These are phyloP conservation scores for Sarcophaga subvicina DNA, from an alignment of 2,888 invertebrate species.

Conservation along the genomic window DNA sequence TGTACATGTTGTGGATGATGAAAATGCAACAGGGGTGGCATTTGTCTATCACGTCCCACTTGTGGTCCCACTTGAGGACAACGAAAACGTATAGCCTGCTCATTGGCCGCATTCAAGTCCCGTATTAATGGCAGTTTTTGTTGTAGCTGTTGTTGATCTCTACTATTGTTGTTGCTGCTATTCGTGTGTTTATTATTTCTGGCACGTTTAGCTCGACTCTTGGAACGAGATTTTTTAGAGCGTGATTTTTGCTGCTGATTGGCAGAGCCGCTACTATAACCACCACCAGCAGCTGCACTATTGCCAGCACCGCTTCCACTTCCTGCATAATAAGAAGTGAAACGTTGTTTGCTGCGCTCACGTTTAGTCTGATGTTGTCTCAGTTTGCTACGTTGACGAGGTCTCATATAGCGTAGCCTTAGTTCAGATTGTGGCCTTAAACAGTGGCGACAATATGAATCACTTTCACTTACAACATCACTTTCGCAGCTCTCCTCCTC, in stretches of 20 bases:
- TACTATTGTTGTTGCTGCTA: conserved; percentile 52
- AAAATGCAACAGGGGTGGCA: conserved; percentile 77
- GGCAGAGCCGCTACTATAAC: conserved; percentile 26
- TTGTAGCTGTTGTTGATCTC: conserved; percentile 61
- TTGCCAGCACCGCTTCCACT: conserved; percentile 70
- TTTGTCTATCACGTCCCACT: conserved; percentile 76
- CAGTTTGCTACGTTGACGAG: conserved; percentile 72
- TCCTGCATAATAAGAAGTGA: conserved; percentile 40
- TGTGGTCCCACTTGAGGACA: conserved; percentile 80
- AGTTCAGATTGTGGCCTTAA: conserved; percentile 77
- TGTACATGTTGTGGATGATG: conserved; percentile 78
- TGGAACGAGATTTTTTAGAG: conserved; percentile 58
- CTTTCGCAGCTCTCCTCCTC: conserved; percentile 49
- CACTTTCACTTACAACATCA: conserved; percentile 60
- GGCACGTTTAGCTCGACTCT: conserved; percentile 62
- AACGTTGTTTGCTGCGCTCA: conserved; percentile 56
- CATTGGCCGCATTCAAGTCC: conserved; percentile 77
- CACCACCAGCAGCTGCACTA: background rate
- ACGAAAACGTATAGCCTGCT: conserved; percentile 79
- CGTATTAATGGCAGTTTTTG: conserved; percentile 70
- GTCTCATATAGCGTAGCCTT: conserved; percentile 73
- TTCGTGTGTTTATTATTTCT: conserved; percentile 64
- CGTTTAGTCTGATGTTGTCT: conserved; percentile 71
- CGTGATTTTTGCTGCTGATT: conserved; percentile 68
- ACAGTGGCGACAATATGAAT: conserved; percentile 78